phyloP scores from a whole-genome alignment of 2,113 vertebrate species.

The Ramphastos sulfuratus region DNA sequence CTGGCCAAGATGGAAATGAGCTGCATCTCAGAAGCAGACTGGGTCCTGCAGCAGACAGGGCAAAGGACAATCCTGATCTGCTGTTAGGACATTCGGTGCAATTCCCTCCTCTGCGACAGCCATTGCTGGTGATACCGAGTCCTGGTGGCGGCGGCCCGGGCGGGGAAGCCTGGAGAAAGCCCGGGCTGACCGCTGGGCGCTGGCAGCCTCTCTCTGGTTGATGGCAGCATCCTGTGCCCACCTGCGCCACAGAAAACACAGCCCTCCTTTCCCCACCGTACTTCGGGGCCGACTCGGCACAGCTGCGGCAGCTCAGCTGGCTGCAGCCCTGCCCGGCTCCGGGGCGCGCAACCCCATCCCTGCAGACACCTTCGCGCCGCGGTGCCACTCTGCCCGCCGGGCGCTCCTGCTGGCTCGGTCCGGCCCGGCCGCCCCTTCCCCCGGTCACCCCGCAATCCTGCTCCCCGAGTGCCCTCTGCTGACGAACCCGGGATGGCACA shows the following conservation, averaged over 20 bases:
- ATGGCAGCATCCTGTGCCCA: not conserved
- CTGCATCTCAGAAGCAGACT: accelerated
- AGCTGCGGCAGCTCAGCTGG: too few relatives aligned
- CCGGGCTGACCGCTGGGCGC: not conserved
- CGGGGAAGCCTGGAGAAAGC: not conserved
- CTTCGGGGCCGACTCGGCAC: not conserved
- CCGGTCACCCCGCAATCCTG: not conserved
- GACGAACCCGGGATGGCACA: not conserved
- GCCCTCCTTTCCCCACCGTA: not conserved
- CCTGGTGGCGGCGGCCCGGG: not conserved
- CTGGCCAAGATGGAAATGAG: accelerated
- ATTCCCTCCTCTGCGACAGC: not conserved
- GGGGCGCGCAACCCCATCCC: not conserved
- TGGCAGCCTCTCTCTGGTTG: not conserved
- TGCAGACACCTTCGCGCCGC: not conserved
- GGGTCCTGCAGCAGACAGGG: not conserved
- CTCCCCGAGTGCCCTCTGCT: slow-evolving; percentile 74
- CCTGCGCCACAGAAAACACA: not conserved
- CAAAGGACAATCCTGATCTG: not conserved
- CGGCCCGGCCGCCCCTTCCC: not conserved
- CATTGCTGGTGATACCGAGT: accelerated
- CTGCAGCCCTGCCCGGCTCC: too few relatives aligned
- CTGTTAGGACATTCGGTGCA: not conserved
- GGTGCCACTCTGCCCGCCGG: not conserved
- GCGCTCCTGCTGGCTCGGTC: not conserved